Percentiles rank a stretch among this genome's conserved stretches.
Conservation (phyloP, 2,888 invertebrate genomes). For the Deroplatys truncata region DNA sequence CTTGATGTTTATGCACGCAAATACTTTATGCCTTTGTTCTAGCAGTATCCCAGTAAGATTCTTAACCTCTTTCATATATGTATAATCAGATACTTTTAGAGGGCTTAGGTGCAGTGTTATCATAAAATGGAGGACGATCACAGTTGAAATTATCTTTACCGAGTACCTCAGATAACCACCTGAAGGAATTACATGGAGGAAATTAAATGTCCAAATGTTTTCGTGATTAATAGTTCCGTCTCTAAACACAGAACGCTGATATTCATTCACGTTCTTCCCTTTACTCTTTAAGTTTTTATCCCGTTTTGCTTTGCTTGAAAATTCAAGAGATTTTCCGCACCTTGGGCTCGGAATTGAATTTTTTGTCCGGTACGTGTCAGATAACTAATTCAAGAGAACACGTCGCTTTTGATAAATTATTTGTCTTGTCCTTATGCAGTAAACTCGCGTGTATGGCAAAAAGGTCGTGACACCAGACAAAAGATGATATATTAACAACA, state of each 20-base stretch:
- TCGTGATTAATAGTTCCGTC: too few relatives aligned
- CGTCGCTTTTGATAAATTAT: neutral
- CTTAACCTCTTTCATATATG: too few relatives aligned
- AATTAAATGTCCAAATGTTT: too few relatives aligned
- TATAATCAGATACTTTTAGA: too few relatives aligned
- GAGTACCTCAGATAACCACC: too few relatives aligned
- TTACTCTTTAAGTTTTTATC: neutral
- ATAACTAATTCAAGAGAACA: neutral
- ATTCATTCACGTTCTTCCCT: neutral
- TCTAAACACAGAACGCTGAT: neutral
- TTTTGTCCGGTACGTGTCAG: neutral
- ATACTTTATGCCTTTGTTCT: too few relatives aligned
- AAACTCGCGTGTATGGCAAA: neutral
- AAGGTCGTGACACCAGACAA: neutral
- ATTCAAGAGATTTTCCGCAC: neutral
- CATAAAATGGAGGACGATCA: too few relatives aligned
- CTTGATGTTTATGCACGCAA: too few relatives aligned
- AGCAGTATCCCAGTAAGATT: too few relatives aligned
- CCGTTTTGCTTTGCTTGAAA: neutral
- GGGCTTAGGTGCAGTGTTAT: too few relatives aligned
- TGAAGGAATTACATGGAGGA: too few relatives aligned
- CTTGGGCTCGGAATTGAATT: neutral
- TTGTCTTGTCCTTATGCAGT: neutral
- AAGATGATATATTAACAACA: neutral
- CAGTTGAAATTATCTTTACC: too few relatives aligned